Evolutionary conservation across 2,888 invertebrate species (phyloP).

Genomic region (Tachina lurida): DNA sequence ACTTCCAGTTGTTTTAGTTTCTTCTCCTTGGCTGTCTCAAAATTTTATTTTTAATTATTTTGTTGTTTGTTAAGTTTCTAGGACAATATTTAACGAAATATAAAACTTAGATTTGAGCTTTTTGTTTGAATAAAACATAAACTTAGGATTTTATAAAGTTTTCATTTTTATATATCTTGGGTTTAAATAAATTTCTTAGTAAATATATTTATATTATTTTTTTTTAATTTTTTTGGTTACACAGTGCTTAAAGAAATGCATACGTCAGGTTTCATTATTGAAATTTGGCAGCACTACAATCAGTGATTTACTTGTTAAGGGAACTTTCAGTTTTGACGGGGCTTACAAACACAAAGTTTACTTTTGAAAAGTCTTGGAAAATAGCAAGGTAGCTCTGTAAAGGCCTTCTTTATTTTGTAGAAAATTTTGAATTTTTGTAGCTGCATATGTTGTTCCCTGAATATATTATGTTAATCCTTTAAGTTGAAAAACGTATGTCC

Average conservation of each 20-base stretch:
- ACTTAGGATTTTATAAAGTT: constrained; percentile 64
- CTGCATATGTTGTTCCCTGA: too few relatives aligned
- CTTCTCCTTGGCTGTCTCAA: constrained; percentile 43
- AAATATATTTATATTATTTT: constrained; percentile 60
- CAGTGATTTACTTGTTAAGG: neutral
- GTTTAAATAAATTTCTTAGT: constrained; percentile 54
- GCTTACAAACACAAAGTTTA: too few relatives aligned
- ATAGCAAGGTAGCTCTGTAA: too few relatives aligned
- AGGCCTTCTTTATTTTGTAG: too few relatives aligned
- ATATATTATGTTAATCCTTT: too few relatives aligned
- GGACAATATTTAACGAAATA: neutral
- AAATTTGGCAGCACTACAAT: neutral
- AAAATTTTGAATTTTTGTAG: too few relatives aligned
- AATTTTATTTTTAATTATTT: constrained; percentile 35
- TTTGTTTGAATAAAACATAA: constrained; percentile 31
- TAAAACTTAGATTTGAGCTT: constrained; percentile 18
- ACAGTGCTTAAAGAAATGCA: constrained; percentile 43
- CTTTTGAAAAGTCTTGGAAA: too few relatives aligned
- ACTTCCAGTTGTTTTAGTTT: constrained; percentile 63
- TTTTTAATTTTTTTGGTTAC: constrained; percentile 58
- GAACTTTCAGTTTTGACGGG: too few relatives aligned
- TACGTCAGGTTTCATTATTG: neutral
- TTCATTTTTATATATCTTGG: constrained; percentile 12
- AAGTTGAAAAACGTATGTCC: too few relatives aligned
- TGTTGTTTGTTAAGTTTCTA: neutral